These are phyloP conservation scores for Thalassophryne amazonica DNA, from an alignment of 2,797 vertebrate species.

Conservation along the genomic window DNA sequence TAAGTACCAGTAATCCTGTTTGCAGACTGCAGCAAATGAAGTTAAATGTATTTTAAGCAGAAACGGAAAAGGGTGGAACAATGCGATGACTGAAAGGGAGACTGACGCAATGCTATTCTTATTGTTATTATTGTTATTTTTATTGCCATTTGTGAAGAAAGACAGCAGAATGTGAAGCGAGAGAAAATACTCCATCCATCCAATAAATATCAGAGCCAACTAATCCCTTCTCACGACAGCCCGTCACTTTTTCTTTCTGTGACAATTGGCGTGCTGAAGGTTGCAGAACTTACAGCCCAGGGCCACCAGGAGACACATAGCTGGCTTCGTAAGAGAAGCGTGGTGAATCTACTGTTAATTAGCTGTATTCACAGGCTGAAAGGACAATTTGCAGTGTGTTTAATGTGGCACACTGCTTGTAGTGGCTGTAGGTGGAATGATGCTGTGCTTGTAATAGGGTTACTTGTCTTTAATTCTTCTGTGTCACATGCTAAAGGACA, in stretches of 20 bases:
- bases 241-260: constrained; percentile 44
- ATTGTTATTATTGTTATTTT: constrained; percentile 78
- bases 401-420: constrained; percentile 44
- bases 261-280: constrained; percentile 60
- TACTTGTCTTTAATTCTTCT: constrained; percentile 44
- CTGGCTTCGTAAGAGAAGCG: constrained; percentile 50
- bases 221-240: constrained; percentile 55
- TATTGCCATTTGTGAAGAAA: constrained; percentile 67
- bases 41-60: constrained; percentile 84
- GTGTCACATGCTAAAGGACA: constrained; percentile 32
- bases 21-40: constrained; percentile 76
- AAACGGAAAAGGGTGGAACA: constrained; percentile 79
- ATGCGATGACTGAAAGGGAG: constrained; percentile 83
- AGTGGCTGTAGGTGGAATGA: constrained; percentile 42
- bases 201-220: constrained; percentile 66
- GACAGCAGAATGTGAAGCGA: constrained; percentile 59
- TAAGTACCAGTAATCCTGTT: constrained; percentile 86
- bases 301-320: constrained; percentile 59
- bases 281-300: constrained; percentile 44
- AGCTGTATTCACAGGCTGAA: constrained; percentile 65
- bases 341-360: constrained; percentile 62
- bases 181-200: constrained; percentile 22
- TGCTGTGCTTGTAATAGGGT: constrained; percentile 37
- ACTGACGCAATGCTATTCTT: constrained; percentile 81
- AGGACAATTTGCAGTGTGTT: constrained; percentile 46